Percentiles rank a stretch among this genome's conserved stretches.
phyloP scores from a whole-genome alignment of 2,888 invertebrate genomes.

The Amphipyra tragopoginis region DNA sequence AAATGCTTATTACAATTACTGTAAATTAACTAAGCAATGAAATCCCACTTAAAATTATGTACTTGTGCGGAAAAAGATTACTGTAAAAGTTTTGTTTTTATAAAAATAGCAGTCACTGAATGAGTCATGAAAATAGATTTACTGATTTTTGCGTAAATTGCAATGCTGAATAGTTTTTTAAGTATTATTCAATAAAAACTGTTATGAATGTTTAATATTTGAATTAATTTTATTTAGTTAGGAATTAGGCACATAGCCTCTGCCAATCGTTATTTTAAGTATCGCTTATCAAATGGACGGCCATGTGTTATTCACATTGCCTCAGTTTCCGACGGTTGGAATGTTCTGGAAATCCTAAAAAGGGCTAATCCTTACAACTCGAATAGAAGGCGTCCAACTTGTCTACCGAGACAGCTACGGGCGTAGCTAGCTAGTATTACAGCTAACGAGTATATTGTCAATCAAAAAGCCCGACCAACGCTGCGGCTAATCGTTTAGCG shows the following conservation, averaged over 20 bases:
- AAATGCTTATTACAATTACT: slow-evolving; percentile 43
- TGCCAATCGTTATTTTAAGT: slow-evolving; percentile 33
- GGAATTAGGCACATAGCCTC: slow-evolving; percentile 16
- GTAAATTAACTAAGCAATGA: slow-evolving; percentile 51
- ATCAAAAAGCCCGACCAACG: slow-evolving; percentile 74
- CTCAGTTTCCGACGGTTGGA: slow-evolving; percentile 49
- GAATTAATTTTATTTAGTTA: slow-evolving; percentile 4
- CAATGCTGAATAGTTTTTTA: slow-evolving; percentile 26
- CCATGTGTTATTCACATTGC: slow-evolving; percentile 68
- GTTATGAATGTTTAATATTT: slow-evolving; percentile 9
- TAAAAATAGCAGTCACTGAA: slow-evolving; percentile 65
- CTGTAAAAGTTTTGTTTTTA: slow-evolving; percentile 58
- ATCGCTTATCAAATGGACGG: slow-evolving; percentile 68
- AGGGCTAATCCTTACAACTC: slow-evolving; percentile 56
- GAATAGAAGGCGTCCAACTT: slow-evolving; percentile 49
- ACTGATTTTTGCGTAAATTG: slow-evolving; percentile 39
- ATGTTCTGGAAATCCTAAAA: slow-evolving; percentile 46
- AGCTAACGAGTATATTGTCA: slow-evolving; percentile 79
- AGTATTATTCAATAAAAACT: slow-evolving; percentile 19
- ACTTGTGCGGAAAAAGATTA: slow-evolving; percentile 60
- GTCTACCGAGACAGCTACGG: slow-evolving; percentile 51
- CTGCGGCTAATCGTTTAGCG: slow-evolving; percentile 69
- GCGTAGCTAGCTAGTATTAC: slow-evolving; percentile 61
- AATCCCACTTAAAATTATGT: slow-evolving; percentile 42
- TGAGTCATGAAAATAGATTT: slow-evolving; percentile 65